Conservation (phyloP, 1,140 invertebrate species). For the Drosophila varians region DNA sequence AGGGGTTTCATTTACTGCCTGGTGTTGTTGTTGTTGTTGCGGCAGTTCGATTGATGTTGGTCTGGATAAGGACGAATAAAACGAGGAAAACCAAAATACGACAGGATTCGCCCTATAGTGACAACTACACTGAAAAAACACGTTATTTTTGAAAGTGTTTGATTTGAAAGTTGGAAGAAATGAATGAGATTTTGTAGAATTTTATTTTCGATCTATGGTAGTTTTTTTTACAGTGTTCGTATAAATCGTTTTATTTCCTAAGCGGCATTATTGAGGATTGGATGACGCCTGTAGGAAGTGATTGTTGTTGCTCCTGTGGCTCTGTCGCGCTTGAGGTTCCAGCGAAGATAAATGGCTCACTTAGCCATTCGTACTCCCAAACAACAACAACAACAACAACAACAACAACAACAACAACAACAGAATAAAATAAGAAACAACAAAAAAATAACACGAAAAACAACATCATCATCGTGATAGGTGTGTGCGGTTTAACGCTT, state of each 20-base stretch:
- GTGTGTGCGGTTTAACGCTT: slow-evolving; percentile 81
- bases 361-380: slow-evolving; percentile 55
- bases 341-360: slow-evolving; percentile 83
- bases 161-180: too few species aligned
- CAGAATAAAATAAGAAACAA: neutral
- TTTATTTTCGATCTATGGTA: too few species aligned
- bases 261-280: slow-evolving; percentile 75
- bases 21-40: slow-evolving; percentile 50
- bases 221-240: slow-evolving; percentile 58
- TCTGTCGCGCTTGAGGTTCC: slow-evolving; percentile 80
- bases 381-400: slow-evolving; percentile 12
- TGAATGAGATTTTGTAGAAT: too few species aligned
- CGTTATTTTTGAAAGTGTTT: too few species aligned
- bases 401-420: slow-evolving; percentile 26
- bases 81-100: slow-evolving; percentile 34
- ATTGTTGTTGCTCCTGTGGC: slow-evolving; percentile 37
- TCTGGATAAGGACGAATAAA: slow-evolving; percentile 58
- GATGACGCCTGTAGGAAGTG: slow-evolving; percentile 78
- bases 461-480: slow-evolving; percentile 55
- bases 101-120: slow-evolving; percentile 38
- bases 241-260: slow-evolving; percentile 82
- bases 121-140: slow-evolving; percentile 22
- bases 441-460: slow-evolving; percentile 25
- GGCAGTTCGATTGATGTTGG: slow-evolving; percentile 72
- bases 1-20: slow-evolving; percentile 75